phyloP scores from a whole-genome alignment of 2,888 invertebrate species.

The Apotomis betuletana region DNA sequence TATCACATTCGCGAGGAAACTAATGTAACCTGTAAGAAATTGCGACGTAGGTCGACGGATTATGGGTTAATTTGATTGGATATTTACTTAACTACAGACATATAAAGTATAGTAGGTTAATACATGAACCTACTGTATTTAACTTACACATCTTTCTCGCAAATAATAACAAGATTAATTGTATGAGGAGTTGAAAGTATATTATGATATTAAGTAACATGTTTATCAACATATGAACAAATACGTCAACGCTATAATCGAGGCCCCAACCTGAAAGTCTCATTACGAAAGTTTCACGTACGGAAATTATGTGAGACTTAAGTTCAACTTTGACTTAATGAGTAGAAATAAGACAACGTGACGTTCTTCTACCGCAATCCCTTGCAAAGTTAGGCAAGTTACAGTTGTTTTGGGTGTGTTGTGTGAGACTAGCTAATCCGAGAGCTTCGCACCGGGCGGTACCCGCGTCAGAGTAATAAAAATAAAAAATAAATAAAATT shows the following conservation, averaged over 20 bases:
- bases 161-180: no score
- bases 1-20: background rate
- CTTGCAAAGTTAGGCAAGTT: constrained; percentile 30
- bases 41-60: constrained; percentile 27
- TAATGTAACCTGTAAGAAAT: constrained; percentile 15
- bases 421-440: constrained; percentile 23
- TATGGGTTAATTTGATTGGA: constrained; percentile 11
- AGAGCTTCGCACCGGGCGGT: background rate
- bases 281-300: constrained; percentile 31
- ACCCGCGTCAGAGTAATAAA: constrained; percentile 23
- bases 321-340: constrained; percentile 25
- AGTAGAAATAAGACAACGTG: constrained; percentile 28
- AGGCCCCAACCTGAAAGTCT: constrained; percentile 13
- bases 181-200: no score
- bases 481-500: no score
- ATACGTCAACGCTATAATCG: background rate
- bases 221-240: background rate
- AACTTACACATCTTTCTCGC: no score
- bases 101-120: no score
- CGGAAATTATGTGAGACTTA: constrained; percentile 15
- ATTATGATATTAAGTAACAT: no score
- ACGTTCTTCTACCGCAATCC: constrained; percentile 29
- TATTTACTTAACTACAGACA: background rate
- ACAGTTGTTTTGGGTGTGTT: constrained; percentile 19
- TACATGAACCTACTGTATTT: no score